Evolutionary conservation across 2,888 invertebrate genomes (phyloP), one percentile per base, ranked within the genome.

Genomic region (Neuroscelio doddi): DNA sequence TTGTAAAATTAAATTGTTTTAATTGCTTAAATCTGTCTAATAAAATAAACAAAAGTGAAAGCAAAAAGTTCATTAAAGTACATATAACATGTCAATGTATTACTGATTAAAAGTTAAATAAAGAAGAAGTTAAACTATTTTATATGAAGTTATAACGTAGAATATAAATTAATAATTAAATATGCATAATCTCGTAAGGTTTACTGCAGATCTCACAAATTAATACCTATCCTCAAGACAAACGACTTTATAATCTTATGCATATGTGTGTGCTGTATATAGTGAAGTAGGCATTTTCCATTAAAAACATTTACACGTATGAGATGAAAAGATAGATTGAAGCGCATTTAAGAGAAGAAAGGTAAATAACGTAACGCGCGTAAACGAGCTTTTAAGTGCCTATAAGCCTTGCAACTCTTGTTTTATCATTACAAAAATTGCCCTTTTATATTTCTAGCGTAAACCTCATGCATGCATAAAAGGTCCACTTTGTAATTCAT

Each of bases 311-410:
- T 57, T 26, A 12, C 41, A 56, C 29, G 42, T 45, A 44, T 26
- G 39, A 39, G 38, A 41, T 29, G 30, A 58, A 44, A 58, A 50
- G 57, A 50, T 50, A 44, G 50, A 38, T 50, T 44, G 50, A 45
- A 38, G 38, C 32, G 38, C 14, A 39, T 38, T 45, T 51, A 45
- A 51, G 26, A 44, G 50, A 58, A 58, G 58, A 58, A 58, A 58
- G 38, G 58, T 50, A 58, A 58, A 58, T 51, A 58, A 58, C 50
- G 45, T 26, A 44, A 58, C 50, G 50, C 30, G 38, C 57, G 58
- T 58, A 50, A 58, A 58, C 58, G 50, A 58, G 50, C 50, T 50
- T 58, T 58, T 51, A 58, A 58, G 50, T 51, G 58, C 45, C 50
- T 50, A 58, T 58, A 58, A 58, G 50, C 50, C 15, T 17, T 24